Percentiles rank a stretch among this genome's conserved stretches.
Evolutionary conservation across 2,797 vertebrate species (phyloP).

Genomic region (Eremophila alpestris): DNA sequence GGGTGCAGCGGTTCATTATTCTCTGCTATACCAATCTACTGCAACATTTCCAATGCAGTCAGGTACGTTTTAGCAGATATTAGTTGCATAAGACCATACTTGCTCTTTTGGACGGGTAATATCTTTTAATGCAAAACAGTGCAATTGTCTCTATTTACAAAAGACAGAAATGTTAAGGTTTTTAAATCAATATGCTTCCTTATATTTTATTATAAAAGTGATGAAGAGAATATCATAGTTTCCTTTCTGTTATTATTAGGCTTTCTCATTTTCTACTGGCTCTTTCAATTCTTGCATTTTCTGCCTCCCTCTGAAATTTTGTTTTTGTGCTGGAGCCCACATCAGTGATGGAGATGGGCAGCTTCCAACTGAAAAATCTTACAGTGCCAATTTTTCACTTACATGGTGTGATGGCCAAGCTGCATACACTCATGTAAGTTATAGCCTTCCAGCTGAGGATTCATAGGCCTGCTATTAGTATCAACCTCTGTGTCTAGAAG

Average conservation of each 20-base stretch:
- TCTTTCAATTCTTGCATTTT: background rate
- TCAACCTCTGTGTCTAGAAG: background rate
- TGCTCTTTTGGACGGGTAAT: slow-evolving; percentile 73
- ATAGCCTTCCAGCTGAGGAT: background rate
- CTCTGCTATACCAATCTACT: slow-evolving; percentile 86
- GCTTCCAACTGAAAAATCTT: slow-evolving; percentile 63
- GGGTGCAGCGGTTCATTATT: slow-evolving; percentile 94
- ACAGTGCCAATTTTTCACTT: slow-evolving; percentile 39
- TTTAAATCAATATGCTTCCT: slow-evolving; percentile 66
- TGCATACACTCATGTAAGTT: background rate
- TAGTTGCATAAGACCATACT: slow-evolving; percentile 74
- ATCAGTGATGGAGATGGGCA: slow-evolving; percentile 66
- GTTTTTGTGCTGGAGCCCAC: slow-evolving; percentile 54
- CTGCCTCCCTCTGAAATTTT: slow-evolving; percentile 1
- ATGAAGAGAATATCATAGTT: slow-evolving; percentile 17
- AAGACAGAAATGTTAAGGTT: slow-evolving; percentile 48
- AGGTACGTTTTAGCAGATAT: slow-evolving; percentile 83
- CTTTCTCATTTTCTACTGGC: slow-evolving; percentile 23
- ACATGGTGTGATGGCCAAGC: background rate
- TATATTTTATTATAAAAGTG: slow-evolving; percentile 64
- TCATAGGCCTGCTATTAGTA: background rate
- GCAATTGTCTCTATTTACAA: slow-evolving; percentile 77
- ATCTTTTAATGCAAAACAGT: slow-evolving; percentile 74
- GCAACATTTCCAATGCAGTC: slow-evolving; percentile 93
- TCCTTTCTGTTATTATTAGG: background rate